These are phyloP conservation scores for Mesorhabditis sp. DNA, from an alignment of 2,888 invertebrate genomes.

Conservation along the genomic window DNA sequence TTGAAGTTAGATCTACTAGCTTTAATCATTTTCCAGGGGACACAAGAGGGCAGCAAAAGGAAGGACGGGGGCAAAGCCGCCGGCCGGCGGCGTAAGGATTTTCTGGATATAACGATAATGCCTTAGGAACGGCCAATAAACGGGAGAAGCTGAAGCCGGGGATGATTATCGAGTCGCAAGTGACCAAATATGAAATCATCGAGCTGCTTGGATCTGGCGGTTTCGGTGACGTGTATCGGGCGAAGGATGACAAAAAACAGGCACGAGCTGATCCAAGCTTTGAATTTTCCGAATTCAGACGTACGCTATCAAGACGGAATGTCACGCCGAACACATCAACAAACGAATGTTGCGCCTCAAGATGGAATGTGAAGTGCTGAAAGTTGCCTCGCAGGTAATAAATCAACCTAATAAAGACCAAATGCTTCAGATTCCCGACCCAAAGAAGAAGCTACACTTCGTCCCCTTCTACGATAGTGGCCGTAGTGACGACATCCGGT, in stretches of 20 bases:
- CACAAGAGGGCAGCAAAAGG: too few relatives aligned
- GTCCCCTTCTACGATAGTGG: constrained; percentile 32
- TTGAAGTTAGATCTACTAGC: too few relatives aligned
- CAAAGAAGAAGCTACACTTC: constrained; percentile 22
- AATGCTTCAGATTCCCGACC: constrained; percentile 18
- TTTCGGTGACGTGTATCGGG: constrained; percentile 37
- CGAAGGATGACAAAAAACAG: constrained; percentile 15
- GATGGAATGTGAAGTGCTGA: constrained; percentile 20
- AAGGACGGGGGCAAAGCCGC: too few relatives aligned
- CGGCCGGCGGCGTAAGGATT: too few relatives aligned
- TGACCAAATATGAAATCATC: constrained; percentile 23
- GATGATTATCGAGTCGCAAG: too few relatives aligned
- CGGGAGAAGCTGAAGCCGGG: too few relatives aligned
- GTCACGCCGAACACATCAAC: constrained; percentile 20
- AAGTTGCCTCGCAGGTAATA: not conserved
- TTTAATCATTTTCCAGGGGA: too few relatives aligned
- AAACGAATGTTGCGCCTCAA: constrained; percentile 30
- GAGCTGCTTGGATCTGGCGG: constrained; percentile 30
- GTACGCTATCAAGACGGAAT: constrained; percentile 35
- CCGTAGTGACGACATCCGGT: constrained; percentile 25
- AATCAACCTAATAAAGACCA: not conserved
- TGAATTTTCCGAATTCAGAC: constrained; percentile 7
- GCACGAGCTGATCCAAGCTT: constrained; percentile 11
- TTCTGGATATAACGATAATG: too few relatives aligned
- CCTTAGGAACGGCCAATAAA: too few relatives aligned